These are phyloP conservation scores for Mobula hypostoma DNA, from an alignment of 2,113 vertebrate genomes.

Conservation along the genomic window DNA sequence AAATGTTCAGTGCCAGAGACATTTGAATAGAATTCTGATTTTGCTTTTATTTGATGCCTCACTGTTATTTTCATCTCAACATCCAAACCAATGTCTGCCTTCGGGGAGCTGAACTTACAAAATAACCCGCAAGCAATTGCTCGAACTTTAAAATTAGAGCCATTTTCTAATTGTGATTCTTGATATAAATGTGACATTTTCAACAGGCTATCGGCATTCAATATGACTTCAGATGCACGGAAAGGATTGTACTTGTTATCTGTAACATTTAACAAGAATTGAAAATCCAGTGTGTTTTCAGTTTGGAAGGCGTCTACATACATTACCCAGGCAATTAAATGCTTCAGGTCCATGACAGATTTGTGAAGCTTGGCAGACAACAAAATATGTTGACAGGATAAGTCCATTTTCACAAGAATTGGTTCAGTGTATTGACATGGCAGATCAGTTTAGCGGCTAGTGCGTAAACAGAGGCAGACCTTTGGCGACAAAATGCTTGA, in stretches of 20 bases:
- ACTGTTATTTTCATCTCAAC: background rate
- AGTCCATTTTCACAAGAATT: background rate
- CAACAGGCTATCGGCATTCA: background rate
- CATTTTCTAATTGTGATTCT: background rate
- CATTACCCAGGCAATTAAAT: background rate
- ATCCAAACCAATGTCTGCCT: background rate
- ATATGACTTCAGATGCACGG: background rate
- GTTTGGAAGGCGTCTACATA: background rate
- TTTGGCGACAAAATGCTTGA: background rate
- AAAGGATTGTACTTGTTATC: background rate
- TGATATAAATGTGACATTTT: background rate
- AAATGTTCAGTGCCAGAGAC: background rate
- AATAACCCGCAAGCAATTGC: background rate
- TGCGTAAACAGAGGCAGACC: background rate
- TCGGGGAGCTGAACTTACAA: background rate
- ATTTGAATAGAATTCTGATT: background rate
- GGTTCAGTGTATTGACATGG: background rate
- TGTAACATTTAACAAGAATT: background rate
- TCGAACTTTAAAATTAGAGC: no score
- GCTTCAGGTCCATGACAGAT: background rate
- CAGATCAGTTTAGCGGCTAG: background rate
- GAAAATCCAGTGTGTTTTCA: background rate
- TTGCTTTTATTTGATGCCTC: background rate
- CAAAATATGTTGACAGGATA: background rate
- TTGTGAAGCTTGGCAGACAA: background rate